Percentiles rank a stretch among this genome's conserved stretches.
Conservation (phyloP, 53 echinoderm and acorn worm genomes). For the Paracentrotus lividus region DNA sequence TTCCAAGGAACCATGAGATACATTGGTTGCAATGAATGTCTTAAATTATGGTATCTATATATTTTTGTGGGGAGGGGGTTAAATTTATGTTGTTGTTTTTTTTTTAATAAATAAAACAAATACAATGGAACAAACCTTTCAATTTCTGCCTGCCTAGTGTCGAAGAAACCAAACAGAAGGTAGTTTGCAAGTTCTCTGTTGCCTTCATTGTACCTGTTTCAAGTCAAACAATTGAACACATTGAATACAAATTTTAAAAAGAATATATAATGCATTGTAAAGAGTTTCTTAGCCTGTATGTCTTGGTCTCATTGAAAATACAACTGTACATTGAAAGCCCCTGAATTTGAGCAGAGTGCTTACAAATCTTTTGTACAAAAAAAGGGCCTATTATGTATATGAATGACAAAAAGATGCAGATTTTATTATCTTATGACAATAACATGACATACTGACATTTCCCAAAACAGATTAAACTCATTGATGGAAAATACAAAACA, state of each 20-base stretch:
- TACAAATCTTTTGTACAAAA: too few relatives aligned
- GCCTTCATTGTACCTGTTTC: slow-evolving; percentile 93
- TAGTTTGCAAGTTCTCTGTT: slow-evolving; percentile 89
- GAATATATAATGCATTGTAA: neutral
- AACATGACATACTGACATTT: too few relatives aligned
- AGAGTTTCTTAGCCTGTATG: too few relatives aligned
- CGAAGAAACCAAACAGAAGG: slow-evolving; percentile 94
- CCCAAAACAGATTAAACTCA: too few relatives aligned
- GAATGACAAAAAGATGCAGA: too few relatives aligned
- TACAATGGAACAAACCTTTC: slow-evolving; percentile 73
- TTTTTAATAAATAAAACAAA: neutral
- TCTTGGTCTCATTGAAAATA: too few relatives aligned
- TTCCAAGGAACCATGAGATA: neutral
- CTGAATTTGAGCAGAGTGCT: too few relatives aligned
- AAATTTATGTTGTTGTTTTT: too few relatives aligned
- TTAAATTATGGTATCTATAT: neutral
- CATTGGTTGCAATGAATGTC: neutral
- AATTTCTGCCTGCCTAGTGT: slow-evolving; percentile 76
- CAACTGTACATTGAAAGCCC: too few relatives aligned
- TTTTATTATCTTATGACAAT: too few relatives aligned
- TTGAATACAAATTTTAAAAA: slow-evolving; percentile 12
- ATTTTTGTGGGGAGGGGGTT: neutral
- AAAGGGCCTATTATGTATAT: too few relatives aligned
- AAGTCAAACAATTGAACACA: neutral
- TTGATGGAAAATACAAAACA: too few relatives aligned